Conservation (phyloP, 2,797 vertebrate species). For the Oreonectes daqikongensis region DNA sequence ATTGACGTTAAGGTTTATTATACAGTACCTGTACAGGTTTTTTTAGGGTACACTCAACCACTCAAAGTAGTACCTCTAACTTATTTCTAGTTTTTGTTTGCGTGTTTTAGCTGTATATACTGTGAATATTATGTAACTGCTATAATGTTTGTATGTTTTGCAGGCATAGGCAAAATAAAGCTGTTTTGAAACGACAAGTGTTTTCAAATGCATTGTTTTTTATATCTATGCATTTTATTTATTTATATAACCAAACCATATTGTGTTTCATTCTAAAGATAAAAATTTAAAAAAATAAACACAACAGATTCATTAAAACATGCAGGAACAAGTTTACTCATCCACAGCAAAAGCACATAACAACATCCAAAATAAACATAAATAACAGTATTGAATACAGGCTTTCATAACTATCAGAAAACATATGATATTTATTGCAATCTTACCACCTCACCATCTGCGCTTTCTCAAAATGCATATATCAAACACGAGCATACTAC, state of each 20-base stretch:
- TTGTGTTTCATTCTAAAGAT: conserved; percentile 30
- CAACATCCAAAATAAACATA: conserved; percentile 50
- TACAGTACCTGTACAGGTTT: conserved; percentile 53
- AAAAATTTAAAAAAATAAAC: conserved; percentile 14
- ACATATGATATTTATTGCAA: background rate
- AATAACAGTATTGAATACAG: conserved; percentile 60
- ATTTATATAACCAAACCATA: conserved; percentile 45
- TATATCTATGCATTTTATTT: background rate
- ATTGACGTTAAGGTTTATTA: conserved; percentile 60
- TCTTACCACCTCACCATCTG: background rate
- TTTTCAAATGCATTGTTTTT: background rate
- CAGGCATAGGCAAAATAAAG: conserved; percentile 62
- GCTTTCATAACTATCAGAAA: background rate
- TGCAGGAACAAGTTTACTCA: conserved; percentile 20
- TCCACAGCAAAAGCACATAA: conserved; percentile 47
- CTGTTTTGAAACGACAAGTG: conserved; percentile 25
- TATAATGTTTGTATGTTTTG: conserved; percentile 65
- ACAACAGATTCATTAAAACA: conserved; percentile 27
- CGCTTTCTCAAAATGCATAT: background rate
- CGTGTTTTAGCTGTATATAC: conserved; percentile 63
- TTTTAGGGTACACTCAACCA: conserved; percentile 51
- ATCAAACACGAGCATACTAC: background rate
- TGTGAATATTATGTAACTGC: conserved; percentile 63
- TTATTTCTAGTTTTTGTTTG: conserved; percentile 53
- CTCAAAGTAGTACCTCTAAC: conserved; percentile 42